Evolutionary conservation across 1,140 invertebrate genomes (phyloP).

Genomic region (Cyrtorhinus lividipennis): DNA sequence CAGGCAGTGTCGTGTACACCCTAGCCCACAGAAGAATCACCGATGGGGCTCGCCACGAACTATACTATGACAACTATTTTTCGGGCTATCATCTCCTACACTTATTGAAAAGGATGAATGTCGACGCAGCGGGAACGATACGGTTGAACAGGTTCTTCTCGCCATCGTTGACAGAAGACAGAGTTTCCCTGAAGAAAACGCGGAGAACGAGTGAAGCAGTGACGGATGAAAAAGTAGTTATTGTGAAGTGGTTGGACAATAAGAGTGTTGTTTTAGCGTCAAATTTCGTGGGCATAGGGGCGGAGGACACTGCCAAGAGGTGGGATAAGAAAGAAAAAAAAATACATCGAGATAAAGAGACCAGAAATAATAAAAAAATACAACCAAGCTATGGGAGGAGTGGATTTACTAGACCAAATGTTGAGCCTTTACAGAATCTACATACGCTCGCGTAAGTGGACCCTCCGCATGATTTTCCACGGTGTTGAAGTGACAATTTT

Average conservation of each 20-base stretch:
- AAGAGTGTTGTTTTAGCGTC: neutral
- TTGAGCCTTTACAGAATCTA: neutral
- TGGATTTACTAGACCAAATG: conserved; percentile 23
- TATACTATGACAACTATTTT: conserved; percentile 27
- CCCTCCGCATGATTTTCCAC: neutral
- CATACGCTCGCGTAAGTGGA: neutral
- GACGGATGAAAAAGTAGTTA: neutral
- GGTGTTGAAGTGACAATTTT: neutral
- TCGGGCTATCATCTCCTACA: conserved; percentile 29
- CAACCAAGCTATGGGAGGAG: conserved; percentile 30
- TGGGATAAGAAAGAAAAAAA: conserved; percentile 24
- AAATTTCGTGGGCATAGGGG: conserved; percentile 22
- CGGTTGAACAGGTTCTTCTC: conserved; percentile 28
- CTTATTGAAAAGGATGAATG: conserved; percentile 28
- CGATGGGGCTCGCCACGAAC: conserved; percentile 10
- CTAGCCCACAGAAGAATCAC: neutral
- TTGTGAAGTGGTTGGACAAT: neutral
- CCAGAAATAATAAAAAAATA: conserved; percentile 26
- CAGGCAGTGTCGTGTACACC: conserved; percentile 3
- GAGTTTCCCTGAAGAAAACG: neutral
- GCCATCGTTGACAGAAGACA: neutral
- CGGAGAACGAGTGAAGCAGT: neutral
- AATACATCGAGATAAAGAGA: conserved; percentile 12
- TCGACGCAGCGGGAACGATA: conserved; percentile 29
- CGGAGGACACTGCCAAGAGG: conserved; percentile 28